A percentile compares a stretch with the other conserved stretches of the same genome.
Conservation (phyloP, 1,140 invertebrate species). For the Lepidotrigona ventralis region DNA sequence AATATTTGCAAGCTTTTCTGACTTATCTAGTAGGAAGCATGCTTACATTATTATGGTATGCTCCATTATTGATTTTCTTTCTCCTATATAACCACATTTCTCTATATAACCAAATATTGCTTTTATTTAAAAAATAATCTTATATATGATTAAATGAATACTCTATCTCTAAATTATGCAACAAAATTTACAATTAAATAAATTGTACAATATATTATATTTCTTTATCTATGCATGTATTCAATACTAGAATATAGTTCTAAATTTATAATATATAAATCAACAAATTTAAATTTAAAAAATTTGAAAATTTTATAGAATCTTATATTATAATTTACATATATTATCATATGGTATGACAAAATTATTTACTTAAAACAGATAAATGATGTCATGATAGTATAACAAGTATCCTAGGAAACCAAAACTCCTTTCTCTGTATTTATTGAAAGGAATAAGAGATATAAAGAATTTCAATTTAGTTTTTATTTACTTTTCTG, state of each 20-base stretch:
- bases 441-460: conserved; percentile 8
- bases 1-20: conserved; percentile 33
- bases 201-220: background rate
- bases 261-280: background rate
- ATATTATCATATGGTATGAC: background rate
- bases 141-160: background rate
- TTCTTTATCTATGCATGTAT: background rate
- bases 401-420: conserved; percentile 52
- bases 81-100: conserved; percentile 41
- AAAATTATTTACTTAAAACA: conserved; percentile 12
- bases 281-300: conserved; percentile 10
- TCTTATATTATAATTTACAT: conserved; percentile 3
- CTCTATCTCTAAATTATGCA: conserved; percentile 6
- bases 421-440: conserved; percentile 33
- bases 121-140: background rate
- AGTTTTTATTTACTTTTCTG: conserved; percentile 12
- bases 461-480: conserved; percentile 18
- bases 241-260: background rate
- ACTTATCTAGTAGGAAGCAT: conserved; percentile 66
- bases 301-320: background rate
- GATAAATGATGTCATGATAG: conserved; percentile 5
- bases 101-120: conserved; percentile 2
- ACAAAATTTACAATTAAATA: background rate
- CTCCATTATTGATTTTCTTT: conserved; percentile 67
- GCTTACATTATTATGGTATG: conserved; percentile 59